Conservation (phyloP, 2,888 invertebrate genomes). For the Ophion ventricosus region DNA sequence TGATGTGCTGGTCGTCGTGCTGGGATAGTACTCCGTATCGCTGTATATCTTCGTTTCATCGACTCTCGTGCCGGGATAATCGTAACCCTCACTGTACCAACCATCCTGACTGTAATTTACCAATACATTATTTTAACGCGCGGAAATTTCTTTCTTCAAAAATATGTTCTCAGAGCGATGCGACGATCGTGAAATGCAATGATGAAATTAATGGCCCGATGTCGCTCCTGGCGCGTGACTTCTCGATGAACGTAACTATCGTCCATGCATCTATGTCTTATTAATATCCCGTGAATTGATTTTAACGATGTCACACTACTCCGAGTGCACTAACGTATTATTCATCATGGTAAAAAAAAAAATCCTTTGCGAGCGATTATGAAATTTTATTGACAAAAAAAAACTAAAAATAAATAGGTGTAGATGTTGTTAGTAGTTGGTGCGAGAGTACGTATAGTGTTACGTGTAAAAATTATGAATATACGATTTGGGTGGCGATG, state of each 20-base stretch:
- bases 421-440: background rate
- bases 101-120: conserved; percentile 84
- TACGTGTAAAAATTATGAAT: background rate
- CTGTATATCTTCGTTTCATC: conserved; percentile 83
- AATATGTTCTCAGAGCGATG: background rate
- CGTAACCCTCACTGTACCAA: conserved; percentile 85
- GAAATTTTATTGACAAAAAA: background rate
- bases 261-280: conserved; percentile 46
- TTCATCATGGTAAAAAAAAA: background rate
- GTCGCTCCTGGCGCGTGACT: conserved; percentile 18
- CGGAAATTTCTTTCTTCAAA: background rate
- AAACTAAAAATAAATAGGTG: background rate
- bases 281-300: conserved; percentile 17
- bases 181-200: conserved; percentile 16
- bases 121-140: background rate
- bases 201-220: conserved; percentile 36
- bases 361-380: background rate
- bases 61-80: conserved; percentile 82
- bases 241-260: conserved; percentile 21
- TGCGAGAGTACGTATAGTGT: conserved; percentile 34
- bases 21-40: conserved; percentile 83
- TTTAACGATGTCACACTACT: conserved; percentile 23
- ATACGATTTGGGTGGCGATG: background rate
- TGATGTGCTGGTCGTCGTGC: conserved; percentile 77
- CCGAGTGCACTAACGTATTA: background rate